Base-by-base conservation (phyloP, 2,797 vertebrate genomes). In the Tragopan temminckii region DNA sequence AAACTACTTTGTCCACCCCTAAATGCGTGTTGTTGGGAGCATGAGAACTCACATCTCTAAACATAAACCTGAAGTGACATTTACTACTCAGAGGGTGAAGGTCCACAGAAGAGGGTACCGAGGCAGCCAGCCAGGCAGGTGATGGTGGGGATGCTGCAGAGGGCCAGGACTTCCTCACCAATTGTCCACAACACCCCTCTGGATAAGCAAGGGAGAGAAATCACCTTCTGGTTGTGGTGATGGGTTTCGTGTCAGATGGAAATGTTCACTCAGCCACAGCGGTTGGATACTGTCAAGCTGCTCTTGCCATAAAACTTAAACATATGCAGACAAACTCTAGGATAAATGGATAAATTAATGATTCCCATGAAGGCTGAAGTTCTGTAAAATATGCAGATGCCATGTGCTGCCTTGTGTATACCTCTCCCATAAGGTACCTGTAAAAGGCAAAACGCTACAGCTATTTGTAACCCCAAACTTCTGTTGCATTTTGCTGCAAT, bases 401-500 rank as follows among this genome's bases (percentile, higher is more conserved):
- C 38, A 14, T 88, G 50, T 72, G 87, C 66, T 43, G 46, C 63
- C 64, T 89, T 62, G 53, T 78, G 53, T 24, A 29, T 58, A 67
- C 45, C 90, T 58, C 46, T 71, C 86, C 66, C 70, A 43, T 38
- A 85, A 68, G 9, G n/a, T 85, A 85, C 40, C 46, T 55, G 13
- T 43, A 87, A 95, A 87, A 80, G 7, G 7, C 68, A 87, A 75
- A 92, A 63, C 19, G 50, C 53, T 90, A 53, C 71, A 62, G 69
- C 38, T 90, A 81, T 17, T 31, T 88, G 36, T 45, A 61, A 88
- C 64, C 13, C 46, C 77, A 38, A 78, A 89, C 64, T 82, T 82
- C 84, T 84, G 52, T 88, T 58, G 25, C 43, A 62, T 85, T 71
- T 93, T 82, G 18, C 57, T 80, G 61, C 57, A 82, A 87, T 89